Base-by-base conservation (phyloP, 2,888 invertebrate genomes). In the Lobophora halterata region DNA sequence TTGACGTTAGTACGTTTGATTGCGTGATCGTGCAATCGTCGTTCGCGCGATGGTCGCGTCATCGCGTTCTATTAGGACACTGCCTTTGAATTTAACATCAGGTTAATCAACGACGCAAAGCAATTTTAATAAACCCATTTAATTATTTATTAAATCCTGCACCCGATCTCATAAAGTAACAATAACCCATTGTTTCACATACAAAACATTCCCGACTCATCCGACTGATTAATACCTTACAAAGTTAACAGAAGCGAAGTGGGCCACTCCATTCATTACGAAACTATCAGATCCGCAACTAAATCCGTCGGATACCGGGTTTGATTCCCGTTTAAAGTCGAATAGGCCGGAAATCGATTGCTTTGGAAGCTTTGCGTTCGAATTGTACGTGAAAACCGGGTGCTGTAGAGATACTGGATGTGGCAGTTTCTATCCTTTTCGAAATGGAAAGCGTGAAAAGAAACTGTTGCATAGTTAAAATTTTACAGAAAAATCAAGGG, bases 331-430 rank as follows among this genome's bases (percentile, higher is more conserved):
- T 81, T 86, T 79, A 77, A 82, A 85, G 83, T 82, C 83, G 83
- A 85, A 85, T 82, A 85, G 85, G 79, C 85, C 83, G 86, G 86
- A 86, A 86, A 86, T 86, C 81, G 85, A 85, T 86, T 79, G 86
- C 83, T 83, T 83, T 82, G 68, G 79, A 75, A 78, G 81, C 81
- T 85, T 82, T 86, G 83, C 86, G 81, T 73, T 73, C 63, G 70
- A 77, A 83, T 83, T 81, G 81, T 79, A 65, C 70, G 65, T 65
- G 65, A 66, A 62, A 49, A 45, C 38, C 16, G 58, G 19, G 11
- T 35, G 61, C 57, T 55, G 47, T 53, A 48, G 38, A 37, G 19
- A 14, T 27, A 46, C 61, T 71, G 58, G 71, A 73, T 58, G 55
- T 46, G 66, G 7, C 12, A 8, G 1, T 8, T 24, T 8, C 14